Conservation (phyloP, 2,888 invertebrate genomes). For the Belgica antarctica region DNA sequence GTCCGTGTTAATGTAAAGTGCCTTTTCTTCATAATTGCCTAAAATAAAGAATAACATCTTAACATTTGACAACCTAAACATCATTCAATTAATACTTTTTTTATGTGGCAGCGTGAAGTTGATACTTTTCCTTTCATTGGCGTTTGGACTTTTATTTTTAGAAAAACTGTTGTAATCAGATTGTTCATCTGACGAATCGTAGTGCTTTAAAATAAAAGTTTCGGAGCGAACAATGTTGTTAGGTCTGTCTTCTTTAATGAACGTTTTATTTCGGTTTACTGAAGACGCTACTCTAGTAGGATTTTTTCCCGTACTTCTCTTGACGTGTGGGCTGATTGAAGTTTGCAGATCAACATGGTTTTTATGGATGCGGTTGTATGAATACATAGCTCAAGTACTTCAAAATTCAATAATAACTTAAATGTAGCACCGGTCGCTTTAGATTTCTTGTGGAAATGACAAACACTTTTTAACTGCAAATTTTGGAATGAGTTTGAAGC, state of each 20-base stretch:
- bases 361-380: constrained; percentile 37
- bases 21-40: constrained; percentile 10
- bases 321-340: constrained; percentile 25
- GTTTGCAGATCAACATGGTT: constrained; percentile 36
- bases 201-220: constrained; percentile 36
- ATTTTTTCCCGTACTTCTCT: not conserved
- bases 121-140: constrained; percentile 21
- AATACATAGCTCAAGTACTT: constrained; percentile 10
- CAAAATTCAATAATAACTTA: not conserved
- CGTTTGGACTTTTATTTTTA: constrained; percentile 14
- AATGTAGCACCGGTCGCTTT: not conserved
- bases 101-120: constrained; percentile 31
- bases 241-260: constrained; percentile 25
- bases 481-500: not conserved
- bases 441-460: constrained; percentile 15
- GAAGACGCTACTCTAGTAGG: constrained; percentile 14
- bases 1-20: constrained; percentile 36
- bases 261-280: constrained; percentile 33
- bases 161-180: constrained; percentile 35
- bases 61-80: not conserved
- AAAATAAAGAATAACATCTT: not conserved
- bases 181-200: constrained; percentile 35
- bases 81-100: constrained; percentile 20
- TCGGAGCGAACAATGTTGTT: constrained; percentile 25
- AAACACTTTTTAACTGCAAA: constrained; percentile 24